phyloP scores from a whole-genome alignment of 2,113 vertebrate species.

The Albula glossodonta region DNA sequence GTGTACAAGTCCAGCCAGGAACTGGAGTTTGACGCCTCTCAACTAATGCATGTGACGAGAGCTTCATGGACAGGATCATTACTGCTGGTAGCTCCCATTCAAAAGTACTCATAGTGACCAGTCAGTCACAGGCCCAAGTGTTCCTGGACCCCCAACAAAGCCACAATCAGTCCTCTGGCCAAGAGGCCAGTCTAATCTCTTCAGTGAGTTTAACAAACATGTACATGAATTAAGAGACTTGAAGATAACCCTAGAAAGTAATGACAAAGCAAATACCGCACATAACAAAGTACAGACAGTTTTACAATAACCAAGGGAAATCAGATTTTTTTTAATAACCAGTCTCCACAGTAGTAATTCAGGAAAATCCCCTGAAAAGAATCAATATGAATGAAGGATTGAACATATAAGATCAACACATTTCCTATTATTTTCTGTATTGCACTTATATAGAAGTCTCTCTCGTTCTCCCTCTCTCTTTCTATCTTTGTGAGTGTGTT shows the following conservation, averaged over 20 bases:
- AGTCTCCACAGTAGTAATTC: constrained; percentile 24
- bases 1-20: neutral
- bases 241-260: constrained; percentile 27
- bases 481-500: constrained; percentile 36
- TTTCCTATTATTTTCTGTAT: constrained; percentile 25
- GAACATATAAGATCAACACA: constrained; percentile 29
- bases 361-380: constrained; percentile 43
- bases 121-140: neutral
- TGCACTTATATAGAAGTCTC: constrained; percentile 43
- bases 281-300: constrained; percentile 29
- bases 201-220: constrained; percentile 35
- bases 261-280: constrained; percentile 39
- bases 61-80: neutral
- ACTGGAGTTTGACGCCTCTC: neutral
- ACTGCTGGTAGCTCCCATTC: neutral
- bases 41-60: neutral
- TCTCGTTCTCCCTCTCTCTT: constrained; percentile 59
- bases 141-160: constrained; percentile 41
- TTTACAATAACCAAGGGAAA: constrained; percentile 29
- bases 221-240: constrained; percentile 36
- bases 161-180: constrained; percentile 44
- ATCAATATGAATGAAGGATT: constrained; percentile 61
- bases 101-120: neutral
- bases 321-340: constrained; percentile 33
- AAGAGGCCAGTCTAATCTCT: constrained; percentile 29